These are phyloP conservation scores for Indicator maculatus DNA, from an alignment of 2,113 vertebrate genomes.

Conservation along the genomic window DNA sequence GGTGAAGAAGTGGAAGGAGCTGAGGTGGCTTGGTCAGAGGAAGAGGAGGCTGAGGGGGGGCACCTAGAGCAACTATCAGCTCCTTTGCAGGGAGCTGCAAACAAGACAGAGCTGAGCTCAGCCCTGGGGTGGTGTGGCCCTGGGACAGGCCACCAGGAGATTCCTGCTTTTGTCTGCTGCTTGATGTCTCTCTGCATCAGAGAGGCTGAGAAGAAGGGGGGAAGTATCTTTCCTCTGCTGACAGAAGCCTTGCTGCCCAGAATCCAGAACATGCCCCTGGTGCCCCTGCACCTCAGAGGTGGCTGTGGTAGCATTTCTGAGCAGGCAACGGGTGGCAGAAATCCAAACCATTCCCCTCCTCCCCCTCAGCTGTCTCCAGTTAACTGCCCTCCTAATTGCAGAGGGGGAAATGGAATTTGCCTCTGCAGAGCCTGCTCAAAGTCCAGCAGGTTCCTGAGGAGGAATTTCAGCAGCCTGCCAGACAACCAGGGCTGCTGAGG, in stretches of 20 bases:
- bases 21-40: background rate
- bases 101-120: background rate
- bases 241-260: background rate
- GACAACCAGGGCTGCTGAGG: background rate
- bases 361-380: background rate
- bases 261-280: fast-evolving
- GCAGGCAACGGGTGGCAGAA: background rate
- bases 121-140: background rate
- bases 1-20: background rate
- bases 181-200: background rate
- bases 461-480: background rate
- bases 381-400: background rate
- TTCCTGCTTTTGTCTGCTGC: background rate
- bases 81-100: background rate
- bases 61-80: background rate
- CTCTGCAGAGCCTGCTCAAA: constrained; percentile 44
- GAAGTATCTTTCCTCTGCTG: background rate
- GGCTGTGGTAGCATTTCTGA: background rate
- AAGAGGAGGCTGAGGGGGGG: background rate
- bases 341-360: background rate
- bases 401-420: constrained; percentile 4
- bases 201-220: background rate
- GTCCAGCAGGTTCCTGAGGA: background rate
- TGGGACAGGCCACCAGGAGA: background rate
- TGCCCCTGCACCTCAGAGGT: background rate